Percentiles rank a stretch among this genome's conserved stretches.
Evolutionary conservation across 2,888 invertebrate genomes (phyloP).

Genomic region (Brachyptera risi): DNA sequence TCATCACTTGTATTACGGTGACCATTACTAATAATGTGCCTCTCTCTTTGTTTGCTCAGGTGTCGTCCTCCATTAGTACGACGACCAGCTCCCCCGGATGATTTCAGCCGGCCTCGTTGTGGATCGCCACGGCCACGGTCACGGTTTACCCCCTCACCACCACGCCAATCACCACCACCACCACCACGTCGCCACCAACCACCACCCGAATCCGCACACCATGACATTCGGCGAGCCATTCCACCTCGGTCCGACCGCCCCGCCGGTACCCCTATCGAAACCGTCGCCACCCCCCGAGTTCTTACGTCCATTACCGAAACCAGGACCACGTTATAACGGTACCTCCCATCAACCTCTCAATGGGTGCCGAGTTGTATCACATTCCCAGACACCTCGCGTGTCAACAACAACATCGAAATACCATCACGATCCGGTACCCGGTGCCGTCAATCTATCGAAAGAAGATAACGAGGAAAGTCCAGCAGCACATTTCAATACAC

Average conservation of each 20-base stretch:
- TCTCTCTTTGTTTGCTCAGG: too few species aligned
- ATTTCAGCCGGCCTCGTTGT: conserved; percentile 48
- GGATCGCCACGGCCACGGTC: conserved; percentile 56
- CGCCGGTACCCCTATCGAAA: conserved; percentile 59
- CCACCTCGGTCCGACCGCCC: conserved; percentile 36
- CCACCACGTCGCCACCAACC: neutral
- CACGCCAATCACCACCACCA: conserved; percentile 9
- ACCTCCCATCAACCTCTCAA: conserved; percentile 38
- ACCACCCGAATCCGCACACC: neutral
- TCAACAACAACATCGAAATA: conserved; percentile 23
- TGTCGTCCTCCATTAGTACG: too few species aligned
- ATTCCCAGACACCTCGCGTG: conserved; percentile 31
- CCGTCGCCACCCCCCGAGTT: conserved; percentile 57
- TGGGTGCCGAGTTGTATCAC: conserved; percentile 33
- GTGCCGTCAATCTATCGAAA: conserved; percentile 47
- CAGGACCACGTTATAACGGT: conserved; percentile 43
- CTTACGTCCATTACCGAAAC: conserved; percentile 61
- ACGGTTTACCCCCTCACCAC: conserved; percentile 47
- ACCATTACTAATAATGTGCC: too few species aligned
- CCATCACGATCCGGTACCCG: conserved; percentile 30
- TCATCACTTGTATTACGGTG: too few species aligned
- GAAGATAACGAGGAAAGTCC: conserved; percentile 37
- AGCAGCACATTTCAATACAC: too few species aligned
- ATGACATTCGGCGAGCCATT: conserved; percentile 26
- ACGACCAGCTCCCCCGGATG: too few species aligned